phyloP scores from a whole-genome alignment of 1,140 invertebrate species.

The Scaptomyza pallida region DNA sequence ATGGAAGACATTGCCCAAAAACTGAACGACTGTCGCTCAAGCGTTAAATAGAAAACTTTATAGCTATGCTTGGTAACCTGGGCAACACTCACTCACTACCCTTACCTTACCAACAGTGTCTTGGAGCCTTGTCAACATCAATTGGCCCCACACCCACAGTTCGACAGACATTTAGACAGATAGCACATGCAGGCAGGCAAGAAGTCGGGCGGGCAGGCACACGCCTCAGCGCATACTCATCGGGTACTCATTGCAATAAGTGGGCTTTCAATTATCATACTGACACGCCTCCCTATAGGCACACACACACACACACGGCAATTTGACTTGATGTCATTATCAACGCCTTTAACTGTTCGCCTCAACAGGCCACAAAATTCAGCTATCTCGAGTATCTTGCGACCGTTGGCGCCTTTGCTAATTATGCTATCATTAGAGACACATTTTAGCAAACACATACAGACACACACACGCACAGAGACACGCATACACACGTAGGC shows the following conservation, averaged over 20 bases:
- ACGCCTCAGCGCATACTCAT: neutral
- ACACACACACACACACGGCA: slow-evolving; percentile 21
- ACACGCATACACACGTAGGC: slow-evolving; percentile 2
- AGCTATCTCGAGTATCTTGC: slow-evolving; percentile 11
- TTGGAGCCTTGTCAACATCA: slow-evolving; percentile 10
- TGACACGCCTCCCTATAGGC: slow-evolving; percentile 2
- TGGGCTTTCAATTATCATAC: slow-evolving; percentile 78
- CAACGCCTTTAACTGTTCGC: slow-evolving; percentile 54
- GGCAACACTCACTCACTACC: slow-evolving; percentile 47
- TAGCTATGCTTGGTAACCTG: slow-evolving; percentile 46
- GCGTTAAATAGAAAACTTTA: slow-evolving; percentile 81
- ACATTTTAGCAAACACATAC: slow-evolving; percentile 18
- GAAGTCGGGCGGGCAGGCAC: too few species aligned
- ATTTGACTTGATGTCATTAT: slow-evolving; percentile 80
- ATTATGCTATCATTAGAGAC: slow-evolving; percentile 78
- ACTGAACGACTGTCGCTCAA: slow-evolving; percentile 51
- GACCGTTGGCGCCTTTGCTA: slow-evolving; percentile 58
- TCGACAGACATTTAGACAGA: slow-evolving; percentile 3
- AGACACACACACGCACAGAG: slow-evolving; percentile 2
- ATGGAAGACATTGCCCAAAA: slow-evolving; percentile 9
- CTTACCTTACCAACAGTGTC: neutral
- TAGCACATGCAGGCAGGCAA: neutral
- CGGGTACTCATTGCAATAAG: slow-evolving; percentile 66
- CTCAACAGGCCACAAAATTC: slow-evolving; percentile 13
- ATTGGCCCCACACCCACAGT: slow-evolving; percentile 27